These are phyloP conservation scores for Panorpa germanica DNA, from an alignment of 2,888 invertebrate species.

Conservation along the genomic window DNA sequence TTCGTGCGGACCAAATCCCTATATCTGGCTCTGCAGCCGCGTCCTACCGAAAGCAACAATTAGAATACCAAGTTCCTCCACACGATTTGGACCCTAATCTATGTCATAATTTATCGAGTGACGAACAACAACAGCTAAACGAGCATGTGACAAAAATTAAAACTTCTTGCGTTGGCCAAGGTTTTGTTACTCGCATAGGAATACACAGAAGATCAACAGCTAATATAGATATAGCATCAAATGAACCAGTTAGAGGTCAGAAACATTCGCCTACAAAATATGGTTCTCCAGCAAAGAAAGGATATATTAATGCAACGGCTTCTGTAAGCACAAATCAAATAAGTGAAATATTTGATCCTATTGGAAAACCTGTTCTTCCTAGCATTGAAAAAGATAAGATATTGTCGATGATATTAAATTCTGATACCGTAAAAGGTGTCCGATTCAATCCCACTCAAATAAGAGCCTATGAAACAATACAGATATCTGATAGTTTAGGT, in stretches of 20 bases:
- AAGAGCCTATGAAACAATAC: too few relatives aligned
- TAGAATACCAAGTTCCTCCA: constrained; percentile 69
- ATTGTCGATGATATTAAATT: constrained; percentile 20
- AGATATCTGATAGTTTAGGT: too few relatives aligned
- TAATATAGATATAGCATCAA: too few relatives aligned
- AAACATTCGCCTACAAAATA: constrained; percentile 13
- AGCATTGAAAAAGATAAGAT: constrained; percentile 21
- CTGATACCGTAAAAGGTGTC: constrained; percentile 19
- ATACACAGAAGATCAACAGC: too few relatives aligned
- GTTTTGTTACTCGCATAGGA: constrained; percentile 43
- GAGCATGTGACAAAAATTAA: constrained; percentile 39
- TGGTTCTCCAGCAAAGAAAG: too few relatives aligned
- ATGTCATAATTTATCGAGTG: constrained; percentile 25
- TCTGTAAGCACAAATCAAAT: too few relatives aligned
- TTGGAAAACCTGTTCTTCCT: constrained; percentile 18
- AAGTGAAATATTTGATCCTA: too few relatives aligned
- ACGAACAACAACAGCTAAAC: constrained; percentile 31
- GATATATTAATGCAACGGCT: too few relatives aligned
- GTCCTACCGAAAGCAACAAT: constrained; percentile 52
- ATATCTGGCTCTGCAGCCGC: constrained; percentile 69
- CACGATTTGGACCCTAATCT: constrained; percentile 51
- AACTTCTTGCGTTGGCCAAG: constrained; percentile 55
- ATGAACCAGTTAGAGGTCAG: constrained; percentile 19
- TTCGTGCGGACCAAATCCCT: constrained; percentile 56
- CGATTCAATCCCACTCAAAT: constrained; percentile 14